phyloP scores from a whole-genome alignment of 37 sponge, comb jelly and placozoan genomes.

The Dysidea cf. avara region DNA sequence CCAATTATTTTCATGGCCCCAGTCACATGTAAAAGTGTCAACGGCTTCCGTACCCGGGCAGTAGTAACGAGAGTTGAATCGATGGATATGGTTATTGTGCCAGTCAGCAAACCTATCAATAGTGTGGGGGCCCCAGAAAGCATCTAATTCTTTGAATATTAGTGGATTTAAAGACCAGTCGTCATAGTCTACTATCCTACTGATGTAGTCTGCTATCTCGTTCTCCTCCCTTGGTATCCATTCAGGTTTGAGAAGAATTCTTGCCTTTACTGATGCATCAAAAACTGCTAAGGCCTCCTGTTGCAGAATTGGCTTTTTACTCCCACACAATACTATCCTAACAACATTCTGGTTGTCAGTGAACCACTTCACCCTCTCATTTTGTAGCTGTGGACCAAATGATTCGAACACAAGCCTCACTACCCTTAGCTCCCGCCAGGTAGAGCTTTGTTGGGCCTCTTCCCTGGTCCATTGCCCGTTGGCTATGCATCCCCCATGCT shows the following conservation, averaged over 20 bases:
- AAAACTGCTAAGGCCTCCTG: constrained; percentile 18
- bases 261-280: not conserved
- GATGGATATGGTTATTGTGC: constrained; percentile 3
- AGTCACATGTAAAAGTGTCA: too few relatives aligned
- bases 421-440: constrained; percentile 34
- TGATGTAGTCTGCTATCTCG: too few relatives aligned
- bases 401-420: constrained; percentile 8
- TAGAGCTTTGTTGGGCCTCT: constrained; percentile 13
- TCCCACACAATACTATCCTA: constrained; percentile 17
- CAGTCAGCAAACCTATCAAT: constrained; percentile 21
- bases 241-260: constrained; percentile 29
- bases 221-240: too few relatives aligned
- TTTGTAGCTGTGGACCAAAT: not conserved
- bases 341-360: constrained; percentile 42
- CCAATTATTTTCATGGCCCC: too few relatives aligned
- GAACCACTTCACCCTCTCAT: constrained; percentile 7
- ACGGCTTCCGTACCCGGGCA: too few relatives aligned
- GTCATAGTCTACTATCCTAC: too few relatives aligned
- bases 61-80: constrained; percentile 16
- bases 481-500: constrained; percentile 1
- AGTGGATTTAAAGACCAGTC: constrained; percentile 17
- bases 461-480: too few relatives aligned
- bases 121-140: constrained; percentile 39
- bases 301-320: constrained; percentile 12
- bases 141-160: constrained; percentile 5